Evolutionary conservation across 1,140 invertebrate genomes (phyloP).

Genomic region (Drosophila pseudoananassae): DNA sequence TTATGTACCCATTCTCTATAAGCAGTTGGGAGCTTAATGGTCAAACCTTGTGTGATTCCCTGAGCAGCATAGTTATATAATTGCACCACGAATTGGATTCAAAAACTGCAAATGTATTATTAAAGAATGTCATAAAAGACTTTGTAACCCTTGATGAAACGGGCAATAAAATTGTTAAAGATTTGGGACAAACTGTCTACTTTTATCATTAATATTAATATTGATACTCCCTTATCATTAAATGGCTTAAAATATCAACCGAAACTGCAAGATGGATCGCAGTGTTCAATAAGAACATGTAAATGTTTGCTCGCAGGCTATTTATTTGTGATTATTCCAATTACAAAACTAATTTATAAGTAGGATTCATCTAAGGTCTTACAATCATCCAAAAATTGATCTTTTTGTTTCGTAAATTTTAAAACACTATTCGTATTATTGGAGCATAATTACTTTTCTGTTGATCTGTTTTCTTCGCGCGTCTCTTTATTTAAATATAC

Average conservation of each 20-base stretch:
- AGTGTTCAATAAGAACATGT: no score
- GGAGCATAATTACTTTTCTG: constrained; percentile 9
- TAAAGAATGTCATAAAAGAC: constrained; percentile 3
- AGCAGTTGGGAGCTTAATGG: constrained; percentile 67
- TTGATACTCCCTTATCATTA: no score
- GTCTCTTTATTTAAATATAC: not conserved
- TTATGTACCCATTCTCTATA: constrained; percentile 89
- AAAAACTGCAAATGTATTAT: not conserved
- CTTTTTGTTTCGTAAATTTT: not conserved
- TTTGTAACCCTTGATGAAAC: constrained; percentile 5
- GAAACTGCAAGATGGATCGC: no score
- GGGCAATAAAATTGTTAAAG: constrained; percentile 51
- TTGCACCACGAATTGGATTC: constrained; percentile 17
- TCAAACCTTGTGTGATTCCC: no score
- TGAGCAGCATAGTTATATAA: constrained; percentile 30
- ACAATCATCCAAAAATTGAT: constrained; percentile 17
- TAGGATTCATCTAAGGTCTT: constrained; percentile 36
- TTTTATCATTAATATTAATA: not conserved
- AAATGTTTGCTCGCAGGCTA: constrained; percentile 5
- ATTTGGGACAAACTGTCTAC: not conserved
- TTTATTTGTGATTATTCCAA: constrained; percentile 28
- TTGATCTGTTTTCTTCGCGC: constrained; percentile 1
- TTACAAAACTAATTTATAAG: constrained; percentile 35
- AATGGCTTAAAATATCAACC: no score
- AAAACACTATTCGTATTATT: constrained; percentile 1